phyloP scores from a whole-genome alignment of 2,113 vertebrate genomes.

The Echinops telfairi region DNA sequence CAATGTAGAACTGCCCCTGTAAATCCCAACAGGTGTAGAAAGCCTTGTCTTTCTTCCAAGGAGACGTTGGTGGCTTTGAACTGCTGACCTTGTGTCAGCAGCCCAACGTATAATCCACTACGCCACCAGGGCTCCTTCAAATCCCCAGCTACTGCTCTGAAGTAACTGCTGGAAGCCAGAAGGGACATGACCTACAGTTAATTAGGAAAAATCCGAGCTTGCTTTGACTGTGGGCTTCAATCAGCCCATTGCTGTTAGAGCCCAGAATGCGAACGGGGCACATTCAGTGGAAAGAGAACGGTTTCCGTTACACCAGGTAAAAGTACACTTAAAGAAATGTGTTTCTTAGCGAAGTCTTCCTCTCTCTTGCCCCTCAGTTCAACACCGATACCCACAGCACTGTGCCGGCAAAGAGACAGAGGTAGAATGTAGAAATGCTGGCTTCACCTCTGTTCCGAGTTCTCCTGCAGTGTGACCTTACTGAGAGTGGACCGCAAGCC shows the following conservation, averaged over 20 bases:
- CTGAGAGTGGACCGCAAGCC: conserved; percentile 59
- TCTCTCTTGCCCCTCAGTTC: conserved; percentile 68
- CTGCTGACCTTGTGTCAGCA: too few species aligned
- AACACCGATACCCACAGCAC: conserved; percentile 70
- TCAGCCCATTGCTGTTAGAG: not conserved
- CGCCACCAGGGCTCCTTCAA: not conserved
- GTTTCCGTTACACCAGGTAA: not conserved
- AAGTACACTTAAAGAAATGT: conserved; percentile 12
- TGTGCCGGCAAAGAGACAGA: conserved; percentile 80
- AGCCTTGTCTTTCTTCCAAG: too few species aligned
- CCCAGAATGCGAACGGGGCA: not conserved
- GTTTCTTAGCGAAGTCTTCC: conserved; percentile 34
- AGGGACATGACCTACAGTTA: not conserved
- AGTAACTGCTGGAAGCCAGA: not conserved
- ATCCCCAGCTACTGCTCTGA: conserved; percentile 41
- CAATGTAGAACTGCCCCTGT: too few species aligned
- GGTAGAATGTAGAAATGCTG: conserved; percentile 72
- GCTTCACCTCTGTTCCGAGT: conserved; percentile 71
- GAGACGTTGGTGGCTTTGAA: too few species aligned
- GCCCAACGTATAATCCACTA: too few species aligned
- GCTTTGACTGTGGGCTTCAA: not conserved
- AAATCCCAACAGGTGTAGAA: too few species aligned
- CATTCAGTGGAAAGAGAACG: conserved; percentile 42
- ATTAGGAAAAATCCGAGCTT: not conserved
- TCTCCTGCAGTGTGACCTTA: conserved; percentile 75